These are phyloP conservation scores for Oryzias javanicus DNA, from an alignment of 2,113 vertebrate genomes.

Conservation along the genomic window DNA sequence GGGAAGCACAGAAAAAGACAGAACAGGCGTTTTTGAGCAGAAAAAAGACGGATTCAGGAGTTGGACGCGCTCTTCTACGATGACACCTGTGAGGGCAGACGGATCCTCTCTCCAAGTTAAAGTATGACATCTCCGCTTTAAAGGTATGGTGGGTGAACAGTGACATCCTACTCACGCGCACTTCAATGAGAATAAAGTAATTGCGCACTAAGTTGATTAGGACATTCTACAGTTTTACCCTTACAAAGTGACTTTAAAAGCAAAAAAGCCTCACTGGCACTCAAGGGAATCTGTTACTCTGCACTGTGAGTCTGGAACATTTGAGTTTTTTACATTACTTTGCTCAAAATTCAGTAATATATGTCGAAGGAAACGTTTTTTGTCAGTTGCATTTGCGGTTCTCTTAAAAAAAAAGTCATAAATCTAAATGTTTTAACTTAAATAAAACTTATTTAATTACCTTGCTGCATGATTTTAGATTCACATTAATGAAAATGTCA, in stretches of 20 bases:
- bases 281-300: conserved; percentile 60
- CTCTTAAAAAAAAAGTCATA: no score
- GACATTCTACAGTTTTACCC: conserved; percentile 10
- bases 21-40: conserved; percentile 62
- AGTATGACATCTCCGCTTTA: conserved; percentile 64
- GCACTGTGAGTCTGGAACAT: conserved; percentile 53
- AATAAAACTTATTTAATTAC: accelerated
- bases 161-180: conserved; percentile 2
- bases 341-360: conserved; percentile 11
- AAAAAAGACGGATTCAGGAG: conserved; percentile 34
- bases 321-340: conserved; percentile 48
- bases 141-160: conserved; percentile 65
- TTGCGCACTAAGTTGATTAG: conserved; percentile 28
- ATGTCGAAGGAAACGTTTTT: no score
- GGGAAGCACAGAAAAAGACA: conserved; percentile 39
- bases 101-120: conserved; percentile 65
- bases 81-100: conserved; percentile 60
- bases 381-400: no score
- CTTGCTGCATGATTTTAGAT: neutral
- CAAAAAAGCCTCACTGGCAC: conserved; percentile 36
- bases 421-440: no score
- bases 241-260: conserved; percentile 37
- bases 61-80: conserved; percentile 50
- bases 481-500: neutral
- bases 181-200: conserved; percentile 6